Base-by-base conservation (phyloP, 2,797 vertebrate genomes). In the Gymnocypris eckloni region DNA sequence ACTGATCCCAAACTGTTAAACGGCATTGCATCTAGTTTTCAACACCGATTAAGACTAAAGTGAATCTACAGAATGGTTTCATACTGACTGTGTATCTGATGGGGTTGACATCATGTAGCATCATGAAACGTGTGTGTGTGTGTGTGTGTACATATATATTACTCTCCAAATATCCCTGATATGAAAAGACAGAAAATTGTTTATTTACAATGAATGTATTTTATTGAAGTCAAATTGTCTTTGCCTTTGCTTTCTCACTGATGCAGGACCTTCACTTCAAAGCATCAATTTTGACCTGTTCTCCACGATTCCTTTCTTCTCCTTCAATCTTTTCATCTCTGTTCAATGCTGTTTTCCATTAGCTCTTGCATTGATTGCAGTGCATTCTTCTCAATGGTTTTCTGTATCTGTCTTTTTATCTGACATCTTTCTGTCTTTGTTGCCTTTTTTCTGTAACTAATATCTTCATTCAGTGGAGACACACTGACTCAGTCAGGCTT, bases 241-340 rank as follows among this genome's bases (percentile, higher is more conserved):
- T 69, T 69, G 67, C 52, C 82, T 79, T 71, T 86, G 79, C 45
- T 43, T 56, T 66, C 33, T 76, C 28, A 39, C 61, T 84, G 61
- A 69, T 18, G 61, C 22, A 76, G 59, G 80, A 86, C 81, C 61
- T 78, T 88, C 54, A 71, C 77, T 81, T 75, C 80, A 73, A 80
- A 81, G 79, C 45, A 82, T 71, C 43, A 82, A 69, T 77, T 81
- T 54, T 64, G 8, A 48, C 48, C 16, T 70, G 37, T 77, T 81
- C n/a, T 67, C 28, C 4, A 37, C 12, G 0, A 52, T 75, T 50
- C 12, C 18, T 67, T 78, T 86, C 61, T 78, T 75, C 12, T 54
- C 15, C n/a, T 45, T 56, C 20, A 52, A 18, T 69, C 39, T 54
- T 66, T 70, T 43, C 72, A 43, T 78, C 76, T 86, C 41, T 69